Base-by-base conservation (phyloP, 2,113 vertebrate genomes). In the Colossoma macropomum region DNA sequence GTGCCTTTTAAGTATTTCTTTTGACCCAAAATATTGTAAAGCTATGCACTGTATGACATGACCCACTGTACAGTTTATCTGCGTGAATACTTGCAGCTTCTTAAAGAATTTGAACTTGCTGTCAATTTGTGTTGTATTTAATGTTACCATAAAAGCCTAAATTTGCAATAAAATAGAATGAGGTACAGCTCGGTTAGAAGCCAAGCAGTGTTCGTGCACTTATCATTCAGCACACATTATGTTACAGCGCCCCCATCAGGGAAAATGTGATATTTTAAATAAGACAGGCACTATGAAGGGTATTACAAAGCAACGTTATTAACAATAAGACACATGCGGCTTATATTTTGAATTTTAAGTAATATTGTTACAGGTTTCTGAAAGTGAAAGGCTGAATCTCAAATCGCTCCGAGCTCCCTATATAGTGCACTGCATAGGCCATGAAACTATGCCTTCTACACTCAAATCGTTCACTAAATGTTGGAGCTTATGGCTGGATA, bases 41-140 rank as follows among this genome's bases (percentile, higher is more conserved):
- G 77, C 28, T 71, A 17, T 80, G 32, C 54, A 59, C 38, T 80
- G 52, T n/a, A 80, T 27, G 69, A 71, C 54, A 45, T 80, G 59
- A 52, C 59, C 38, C 34, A 48, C 28, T 80, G 78, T 80, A 45
- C 68, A 62, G 30, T 72, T 80, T 80, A 34, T 17, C 50, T 59
- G 4, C 41, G 50, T 38, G 32, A 79, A 27, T 28, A 11, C 32
- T 54, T 79, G 60, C 65, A 78, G 65, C 54, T 52, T 17, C 15
- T 30, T 27, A 66, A 66, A 15, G 17, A 69, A 69, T 13, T 5
- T 60, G n/a, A 70, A 62, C 23, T 54, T 62, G 68, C 78, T 48
- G 32, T 72, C 28, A 17, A 28, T 71, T 45, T 80, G 54, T 70
- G 56, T 27, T 27, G 62, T 56, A 27, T 34, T 4, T 17, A 78